phyloP scores from a whole-genome alignment of 1,140 invertebrate genomes.

The Aculops lycopersici region DNA sequence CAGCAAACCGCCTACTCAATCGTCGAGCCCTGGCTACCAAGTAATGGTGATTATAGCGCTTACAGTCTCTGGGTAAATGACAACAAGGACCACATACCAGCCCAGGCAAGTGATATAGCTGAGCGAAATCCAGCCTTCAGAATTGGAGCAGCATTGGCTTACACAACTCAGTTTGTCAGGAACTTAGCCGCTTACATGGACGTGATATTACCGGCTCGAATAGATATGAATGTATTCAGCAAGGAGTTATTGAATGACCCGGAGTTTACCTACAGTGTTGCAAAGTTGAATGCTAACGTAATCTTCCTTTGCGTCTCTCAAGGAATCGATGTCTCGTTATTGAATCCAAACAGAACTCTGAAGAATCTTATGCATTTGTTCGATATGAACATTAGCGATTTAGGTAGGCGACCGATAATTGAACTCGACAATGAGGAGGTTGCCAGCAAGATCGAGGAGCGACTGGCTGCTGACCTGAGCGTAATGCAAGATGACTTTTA shows the following conservation, averaged over 20 bases:
- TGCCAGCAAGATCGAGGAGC: neutral
- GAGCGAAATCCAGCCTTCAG: conserved; percentile 31
- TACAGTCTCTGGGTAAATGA: conserved; percentile 32
- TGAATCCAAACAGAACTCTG: conserved; percentile 33
- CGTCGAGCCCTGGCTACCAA: conserved; percentile 35
- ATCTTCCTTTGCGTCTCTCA: conserved; percentile 45
- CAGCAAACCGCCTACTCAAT: conserved; percentile 32
- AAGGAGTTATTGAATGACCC: conserved; percentile 23
- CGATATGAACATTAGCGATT: conserved; percentile 26
- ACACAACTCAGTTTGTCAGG: conserved; percentile 43
- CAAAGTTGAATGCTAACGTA: conserved; percentile 42
- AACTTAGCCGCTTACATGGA: conserved; percentile 41
- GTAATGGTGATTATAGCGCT: conserved; percentile 37
- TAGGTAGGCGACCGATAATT: conserved; percentile 20
- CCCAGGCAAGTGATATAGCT: conserved; percentile 15
- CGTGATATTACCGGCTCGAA: conserved; percentile 33
- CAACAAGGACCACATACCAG: neutral
- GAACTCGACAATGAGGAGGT: neutral
- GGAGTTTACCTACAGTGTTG: conserved; percentile 35
- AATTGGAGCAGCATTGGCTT: conserved; percentile 39
- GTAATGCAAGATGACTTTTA: neutral
- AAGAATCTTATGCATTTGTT: conserved; percentile 36
- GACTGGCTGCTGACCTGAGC: neutral
- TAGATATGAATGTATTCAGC: conserved; percentile 30
- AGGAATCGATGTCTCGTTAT: conserved; percentile 25